Base-by-base conservation (phyloP, 37 sponge, comb jelly and placozoan species). In the Corticium candelabrum region DNA sequence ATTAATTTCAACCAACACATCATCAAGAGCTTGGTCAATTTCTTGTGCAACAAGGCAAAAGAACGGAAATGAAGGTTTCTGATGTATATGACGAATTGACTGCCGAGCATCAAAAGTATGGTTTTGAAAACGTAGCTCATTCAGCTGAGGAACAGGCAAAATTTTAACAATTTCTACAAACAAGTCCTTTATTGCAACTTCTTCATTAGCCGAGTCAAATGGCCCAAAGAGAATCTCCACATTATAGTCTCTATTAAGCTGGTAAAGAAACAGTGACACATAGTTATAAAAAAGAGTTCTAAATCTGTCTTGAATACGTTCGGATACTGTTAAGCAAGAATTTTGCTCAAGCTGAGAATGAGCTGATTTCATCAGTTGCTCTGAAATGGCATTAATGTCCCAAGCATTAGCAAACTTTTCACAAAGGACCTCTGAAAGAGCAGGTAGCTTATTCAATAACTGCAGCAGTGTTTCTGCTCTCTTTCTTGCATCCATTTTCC, bases 271-370 rank as follows among this genome's bases (percentile, higher is more conserved):
- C 77, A 80, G 82, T 57, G 87, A 80, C 35, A 90, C 67, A 72
- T 89, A 93, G 37, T 90, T 87, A 39, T 81, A 80, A 74, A 90
- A 85, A 0, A 82, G 77, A 67, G 62, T 83, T 77, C 85, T 84
- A 75, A 87, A 87, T 43, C 37, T 81, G 30, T 76, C 77, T 74
- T 90, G 84, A 31, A 93, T 50, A 30, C 36, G 21, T 11, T 78
- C 79, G 36, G 79, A 21, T 29, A 78, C 38, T 11, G 57, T 78
- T 2, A 78, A 29, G n/a, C 36, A 37, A 2, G 79, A 78, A 37
- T 40, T 29, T 7, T 75, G 38, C 30, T 78, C 57, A 41, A 62
- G 41, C 38, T 43, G 35, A n/a, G 79, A 78, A 33, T 78, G 35
- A 62, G 68, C 79, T 41, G 41, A 41, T 30, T 67, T 41, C 57